These are phyloP conservation scores for Drosophila grimshawi DNA, from an alignment of 1,140 invertebrate genomes.

Conservation along the genomic window DNA sequence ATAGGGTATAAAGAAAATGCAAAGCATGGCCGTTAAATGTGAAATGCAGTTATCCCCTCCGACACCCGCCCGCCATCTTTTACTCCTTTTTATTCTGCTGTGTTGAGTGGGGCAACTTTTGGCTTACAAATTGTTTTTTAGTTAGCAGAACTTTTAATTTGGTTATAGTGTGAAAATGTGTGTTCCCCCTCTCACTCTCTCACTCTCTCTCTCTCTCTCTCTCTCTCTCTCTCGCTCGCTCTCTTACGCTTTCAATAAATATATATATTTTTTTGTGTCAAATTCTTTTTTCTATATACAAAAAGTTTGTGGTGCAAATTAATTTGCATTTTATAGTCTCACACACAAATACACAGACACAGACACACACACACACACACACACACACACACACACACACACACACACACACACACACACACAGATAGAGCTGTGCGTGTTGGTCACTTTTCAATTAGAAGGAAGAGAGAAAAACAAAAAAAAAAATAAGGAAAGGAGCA, in stretches of 20 bases:
- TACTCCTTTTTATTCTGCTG: not conserved
- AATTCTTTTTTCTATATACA: slow-evolving; percentile 45
- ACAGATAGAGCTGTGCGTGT: not conserved
- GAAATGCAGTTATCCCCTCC: not conserved
- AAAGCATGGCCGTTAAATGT: slow-evolving; percentile 25
- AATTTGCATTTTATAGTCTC: slow-evolving; percentile 68
- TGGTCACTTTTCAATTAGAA: slow-evolving; percentile 68
- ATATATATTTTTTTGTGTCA: slow-evolving; percentile 4
- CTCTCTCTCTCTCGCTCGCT: not conserved
- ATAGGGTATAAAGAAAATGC: slow-evolving; percentile 27
- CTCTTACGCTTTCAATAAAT: not conserved
- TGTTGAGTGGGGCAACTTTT: slow-evolving; percentile 66
- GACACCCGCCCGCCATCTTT: not conserved
- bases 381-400: no score
- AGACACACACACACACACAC: not conserved
- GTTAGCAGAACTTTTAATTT: slow-evolving; percentile 78
- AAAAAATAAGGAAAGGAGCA: not conserved
- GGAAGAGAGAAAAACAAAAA: slow-evolving; percentile 7
- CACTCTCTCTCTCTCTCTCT: not conserved
- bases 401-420: not conserved
- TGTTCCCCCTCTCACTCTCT: slow-evolving; percentile 33
- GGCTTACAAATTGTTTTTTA: slow-evolving; percentile 81
- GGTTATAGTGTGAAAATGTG: slow-evolving; percentile 80
- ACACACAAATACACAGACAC: slow-evolving; percentile 1
- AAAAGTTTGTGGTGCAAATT: slow-evolving; percentile 71